These are phyloP conservation scores for Mimas tiliae DNA, from an alignment of 2,888 invertebrate genomes.

Conservation along the genomic window DNA sequence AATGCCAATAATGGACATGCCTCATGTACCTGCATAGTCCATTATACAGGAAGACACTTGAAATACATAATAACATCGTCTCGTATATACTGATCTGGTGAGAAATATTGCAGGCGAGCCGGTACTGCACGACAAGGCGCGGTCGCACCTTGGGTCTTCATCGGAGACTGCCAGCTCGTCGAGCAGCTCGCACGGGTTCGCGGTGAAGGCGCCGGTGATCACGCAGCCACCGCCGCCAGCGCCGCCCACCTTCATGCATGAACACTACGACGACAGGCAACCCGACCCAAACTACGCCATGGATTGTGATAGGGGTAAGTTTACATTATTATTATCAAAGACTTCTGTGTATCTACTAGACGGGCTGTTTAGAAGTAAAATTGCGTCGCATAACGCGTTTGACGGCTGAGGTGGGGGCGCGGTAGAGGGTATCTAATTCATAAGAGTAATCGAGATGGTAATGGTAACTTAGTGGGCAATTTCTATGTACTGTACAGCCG, in stretches of 20 bases:
- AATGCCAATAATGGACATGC: too few species aligned
- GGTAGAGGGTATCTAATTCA: too few species aligned
- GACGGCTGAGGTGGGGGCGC: too few species aligned
- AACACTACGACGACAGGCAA: constrained; percentile 55
- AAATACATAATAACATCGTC: too few species aligned
- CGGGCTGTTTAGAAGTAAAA: too few species aligned
- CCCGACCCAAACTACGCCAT: constrained; percentile 56
- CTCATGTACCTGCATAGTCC: too few species aligned
- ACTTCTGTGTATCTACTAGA: too few species aligned
- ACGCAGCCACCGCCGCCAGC: constrained; percentile 55
- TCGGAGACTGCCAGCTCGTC: constrained; percentile 85
- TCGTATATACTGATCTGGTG: neutral
- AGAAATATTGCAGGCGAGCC: constrained; percentile 47
- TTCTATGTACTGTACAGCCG: too few species aligned
- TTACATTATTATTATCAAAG: neutral
- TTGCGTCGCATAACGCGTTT: too few species aligned
- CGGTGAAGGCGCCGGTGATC: constrained; percentile 55
- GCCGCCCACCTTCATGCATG: constrained; percentile 56
- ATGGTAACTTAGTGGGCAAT: too few species aligned
- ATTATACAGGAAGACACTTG: too few species aligned
- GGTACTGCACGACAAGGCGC: constrained; percentile 51
- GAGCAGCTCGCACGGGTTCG: constrained; percentile 74
- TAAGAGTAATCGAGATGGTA: too few species aligned
- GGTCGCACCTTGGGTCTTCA: constrained; percentile 59
- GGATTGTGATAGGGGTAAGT: constrained; percentile 72